Percentiles rank a stretch among this genome's conserved stretches.
Conservation (phyloP, 92 coral and sea anemone species). For the Plumapathes pennacea region DNA sequence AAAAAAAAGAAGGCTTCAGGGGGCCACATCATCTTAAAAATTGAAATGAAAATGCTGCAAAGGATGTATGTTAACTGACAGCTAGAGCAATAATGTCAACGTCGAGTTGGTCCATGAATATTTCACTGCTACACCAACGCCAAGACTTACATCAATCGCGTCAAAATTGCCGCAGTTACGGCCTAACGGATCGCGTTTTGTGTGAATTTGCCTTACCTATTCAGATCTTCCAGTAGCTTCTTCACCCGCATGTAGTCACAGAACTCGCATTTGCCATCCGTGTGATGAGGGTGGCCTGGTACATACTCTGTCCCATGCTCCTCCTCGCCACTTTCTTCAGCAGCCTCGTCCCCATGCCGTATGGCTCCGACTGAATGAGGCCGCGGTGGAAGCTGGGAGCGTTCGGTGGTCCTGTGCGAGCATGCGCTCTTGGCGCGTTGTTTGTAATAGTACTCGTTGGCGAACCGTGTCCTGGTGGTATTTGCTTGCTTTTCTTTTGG, state of each 20-base stretch:
- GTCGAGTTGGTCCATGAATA: too few species aligned
- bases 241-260: slow-evolving; percentile 81
- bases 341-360: slow-evolving; percentile 10
- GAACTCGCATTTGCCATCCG: slow-evolving; percentile 82
- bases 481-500: slow-evolving; percentile 31
- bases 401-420: slow-evolving; percentile 73
- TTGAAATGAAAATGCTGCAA: too few species aligned
- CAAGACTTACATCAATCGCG: too few species aligned
- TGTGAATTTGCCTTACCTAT: slow-evolving; percentile 40
- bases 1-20: too few species aligned
- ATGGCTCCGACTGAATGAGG: slow-evolving; percentile 71
- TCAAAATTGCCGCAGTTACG: too few species aligned
- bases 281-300: slow-evolving; percentile 66
- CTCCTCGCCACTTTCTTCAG: slow-evolving; percentile 2
- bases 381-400: slow-evolving; percentile 69
- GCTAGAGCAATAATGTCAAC: too few species aligned
- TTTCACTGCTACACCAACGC: too few species aligned
- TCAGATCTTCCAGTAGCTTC: slow-evolving; percentile 66
- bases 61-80: too few species aligned
- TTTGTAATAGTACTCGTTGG: slow-evolving; percentile 61
- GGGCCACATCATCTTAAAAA: too few species aligned
- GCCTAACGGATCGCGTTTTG: too few species aligned
- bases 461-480: slow-evolving; percentile 44
- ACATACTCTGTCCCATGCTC: slow-evolving; percentile 48
- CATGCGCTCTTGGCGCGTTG: slow-evolving; percentile 81